Evolutionary conservation across 2,113 vertebrate genomes (phyloP).

Genomic region (Henicopernis longicauda): DNA sequence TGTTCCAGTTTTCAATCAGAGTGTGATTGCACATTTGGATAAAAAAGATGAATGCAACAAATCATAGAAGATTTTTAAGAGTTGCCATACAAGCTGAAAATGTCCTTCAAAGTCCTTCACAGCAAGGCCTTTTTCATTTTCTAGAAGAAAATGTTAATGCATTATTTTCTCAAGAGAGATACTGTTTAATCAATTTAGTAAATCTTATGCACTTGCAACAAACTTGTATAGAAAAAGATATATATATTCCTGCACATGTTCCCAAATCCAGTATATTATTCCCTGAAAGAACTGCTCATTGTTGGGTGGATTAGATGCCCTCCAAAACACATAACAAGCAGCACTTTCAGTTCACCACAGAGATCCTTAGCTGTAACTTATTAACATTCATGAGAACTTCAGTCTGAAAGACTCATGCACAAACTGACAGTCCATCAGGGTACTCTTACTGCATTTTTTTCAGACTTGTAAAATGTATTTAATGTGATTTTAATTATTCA

Average conservation of each 20-base stretch:
- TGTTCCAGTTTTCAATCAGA: not conserved
- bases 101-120: not conserved
- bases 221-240: not conserved
- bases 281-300: not conserved
- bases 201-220: not conserved
- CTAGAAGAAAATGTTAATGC: not conserved
- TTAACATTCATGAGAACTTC: not conserved
- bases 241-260: not conserved
- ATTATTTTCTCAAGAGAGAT: not conserved
- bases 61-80: not conserved
- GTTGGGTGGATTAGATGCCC: not conserved
- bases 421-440: not conserved
- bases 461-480: not conserved
- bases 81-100: not conserved
- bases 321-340: not conserved
- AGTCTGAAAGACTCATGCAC: not conserved
- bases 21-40: not conserved
- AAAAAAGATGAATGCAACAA: not conserved
- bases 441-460: not conserved
- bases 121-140: not conserved
- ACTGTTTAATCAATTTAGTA: not conserved
- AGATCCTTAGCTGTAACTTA: not conserved
- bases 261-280: not conserved
- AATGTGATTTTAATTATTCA: not conserved
- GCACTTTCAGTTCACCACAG: not conserved